Evolutionary conservation across 2,113 vertebrate genomes (phyloP), one percentile per base, ranked within the genome.

Genomic region (Pelobates fuscus): DNA sequence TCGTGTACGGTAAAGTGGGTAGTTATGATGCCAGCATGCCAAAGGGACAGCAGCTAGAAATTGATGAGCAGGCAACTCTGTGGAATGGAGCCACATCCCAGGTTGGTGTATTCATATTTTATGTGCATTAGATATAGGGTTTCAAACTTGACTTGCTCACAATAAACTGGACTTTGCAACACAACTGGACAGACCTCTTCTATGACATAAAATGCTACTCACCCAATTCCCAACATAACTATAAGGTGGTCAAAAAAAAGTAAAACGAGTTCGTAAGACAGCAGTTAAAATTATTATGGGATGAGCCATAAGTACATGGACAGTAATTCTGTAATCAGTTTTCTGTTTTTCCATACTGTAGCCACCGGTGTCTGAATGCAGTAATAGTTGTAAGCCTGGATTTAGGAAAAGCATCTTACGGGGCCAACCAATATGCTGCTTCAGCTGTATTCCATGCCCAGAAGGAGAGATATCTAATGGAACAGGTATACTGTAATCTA

Each of bases 381-480:
- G 83, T 79, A 79, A 61, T 64, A 86, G 86, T 79, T 93, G 92
- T 81, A 78, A 76, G 26, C 83, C 81, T 58, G 91, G 92, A 41
- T 90, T 84, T 74, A 81, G 92, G 29, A 90, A 91, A 69, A 88
- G 86, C 67, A 84, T 86, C 61, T 84, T 83, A 78, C 82, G 86
- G 20, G 86, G 90, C 71, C 85, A 89, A 68, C 86, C 92, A 57
- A 46, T 90, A 25, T 93, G 92, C 84, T 93, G 92, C 83, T 87
- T 90, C 84, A 89, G 91, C 73, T 93, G 92, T 83, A 83, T 91
- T 78, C 75, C 83, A 79, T 93, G 92, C 76, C 80, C 86, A 77
- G 90, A 88, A 67, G 92, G 91, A 27, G 82, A 90, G 80, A 89
- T 92, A 77, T 91, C 88, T 84, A 91, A 91, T 82, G 83, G 83